These are phyloP conservation scores for Urosaurus nigricauda DNA, from an alignment of 2,797 vertebrate genomes.

Conservation along the genomic window DNA sequence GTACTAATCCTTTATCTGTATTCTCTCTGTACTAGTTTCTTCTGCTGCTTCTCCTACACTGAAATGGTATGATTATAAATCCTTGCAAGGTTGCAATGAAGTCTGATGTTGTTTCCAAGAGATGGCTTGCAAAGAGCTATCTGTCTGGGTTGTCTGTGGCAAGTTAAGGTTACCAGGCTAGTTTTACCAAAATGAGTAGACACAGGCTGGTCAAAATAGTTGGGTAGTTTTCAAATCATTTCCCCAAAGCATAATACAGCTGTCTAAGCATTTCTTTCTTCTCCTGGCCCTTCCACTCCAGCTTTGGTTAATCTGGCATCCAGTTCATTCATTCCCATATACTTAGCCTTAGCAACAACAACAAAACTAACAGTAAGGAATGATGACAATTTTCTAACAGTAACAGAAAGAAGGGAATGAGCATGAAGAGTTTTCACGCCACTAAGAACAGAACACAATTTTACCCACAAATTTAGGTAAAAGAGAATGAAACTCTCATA, in stretches of 20 bases:
- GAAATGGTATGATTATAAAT: conserved; percentile 4
- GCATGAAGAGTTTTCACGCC: too few species aligned
- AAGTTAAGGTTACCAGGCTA: background rate
- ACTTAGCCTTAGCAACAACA: background rate
- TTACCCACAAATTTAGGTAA: background rate
- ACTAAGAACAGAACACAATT: background rate
- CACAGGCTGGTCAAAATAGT: background rate
- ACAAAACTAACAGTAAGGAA: background rate
- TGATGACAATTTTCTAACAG: background rate
- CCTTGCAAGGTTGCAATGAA: background rate
- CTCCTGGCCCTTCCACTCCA: too few species aligned
- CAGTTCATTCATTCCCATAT: background rate
- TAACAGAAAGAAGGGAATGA: background rate
- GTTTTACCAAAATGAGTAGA: background rate
- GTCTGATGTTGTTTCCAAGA: background rate
- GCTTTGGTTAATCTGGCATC: background rate
- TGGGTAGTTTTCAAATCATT: background rate
- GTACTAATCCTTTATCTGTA: background rate
- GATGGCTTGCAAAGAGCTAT: background rate
- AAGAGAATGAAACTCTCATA: background rate
- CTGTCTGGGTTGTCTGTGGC: background rate
- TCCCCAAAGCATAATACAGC: background rate
- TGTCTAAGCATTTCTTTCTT: background rate
- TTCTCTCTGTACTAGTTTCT: background rate
- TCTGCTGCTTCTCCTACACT: background rate